Evolutionary conservation across 2,888 invertebrate genomes (phyloP), one percentile per base, ranked within the genome.

Genomic region (Drosophila putrida): DNA sequence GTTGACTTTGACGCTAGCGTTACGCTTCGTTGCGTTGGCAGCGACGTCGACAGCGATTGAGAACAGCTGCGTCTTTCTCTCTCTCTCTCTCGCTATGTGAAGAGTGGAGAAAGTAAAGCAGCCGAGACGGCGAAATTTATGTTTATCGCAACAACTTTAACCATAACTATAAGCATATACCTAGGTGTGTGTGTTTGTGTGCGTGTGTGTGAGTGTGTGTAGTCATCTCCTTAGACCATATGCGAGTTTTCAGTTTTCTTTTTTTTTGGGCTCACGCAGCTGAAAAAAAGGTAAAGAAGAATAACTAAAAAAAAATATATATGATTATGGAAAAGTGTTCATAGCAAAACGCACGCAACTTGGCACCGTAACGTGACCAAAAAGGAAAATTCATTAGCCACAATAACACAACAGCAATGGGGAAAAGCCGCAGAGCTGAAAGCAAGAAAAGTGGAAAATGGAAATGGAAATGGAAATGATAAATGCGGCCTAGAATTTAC

Each of bases 51-150:
- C 51, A 13, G 50, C 50, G 33, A 20, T 51, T 53, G 60, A 79
- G 80, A 79, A 78, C 78, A 78, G 73, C 78, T 79, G 78, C 80
- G 65, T 46, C 27, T 35, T 65, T 20, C 20, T n/a, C n/a, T n/a
- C n/a, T n/a, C 41, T n/a, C 59, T 71, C 59, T 58, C 33, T 43
- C 49, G 44, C 38, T 54, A 0, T 41, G 8, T 51, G 11, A 4
- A 6, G 20, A 13, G 60, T 43, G 65, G 78, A 86, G 82, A 82
- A 82, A 82, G 82, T 82, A 83, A 82, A 72, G 74, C 53, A 54
- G 64, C 70, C 62, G 64, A 71, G 78, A 75, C 79, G 82, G 82
- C 82, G 85, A 87, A 87, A 84, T 87, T 87, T 82, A 84, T 87
- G 74, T 86, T 86, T 78, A 86, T 80, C 65, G 78, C 65, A 44